Evolutionary conservation across 2,888 invertebrate genomes (phyloP).

Genomic region (Graphium colonna): DNA sequence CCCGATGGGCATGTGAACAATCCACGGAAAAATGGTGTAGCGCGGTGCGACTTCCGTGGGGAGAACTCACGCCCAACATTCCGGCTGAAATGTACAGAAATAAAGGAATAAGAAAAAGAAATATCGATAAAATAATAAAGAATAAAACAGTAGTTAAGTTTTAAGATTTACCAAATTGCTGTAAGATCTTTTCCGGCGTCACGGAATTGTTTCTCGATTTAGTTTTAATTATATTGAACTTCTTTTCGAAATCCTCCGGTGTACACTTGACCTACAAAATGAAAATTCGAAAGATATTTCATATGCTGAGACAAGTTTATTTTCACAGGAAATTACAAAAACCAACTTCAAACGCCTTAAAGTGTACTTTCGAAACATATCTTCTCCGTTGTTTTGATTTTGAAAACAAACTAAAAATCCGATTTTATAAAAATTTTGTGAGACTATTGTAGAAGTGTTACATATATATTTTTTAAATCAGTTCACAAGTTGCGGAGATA

Average conservation of each 20-base stretch:
- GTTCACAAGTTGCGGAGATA: too few species aligned
- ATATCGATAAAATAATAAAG: background rate
- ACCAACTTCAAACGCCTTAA: too few species aligned
- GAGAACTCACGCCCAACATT: conserved; percentile 69
- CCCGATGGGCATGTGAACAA: conserved; percentile 90
- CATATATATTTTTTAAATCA: too few species aligned
- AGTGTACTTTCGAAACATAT: too few species aligned
- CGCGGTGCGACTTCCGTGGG: conserved; percentile 63
- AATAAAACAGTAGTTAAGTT: background rate
- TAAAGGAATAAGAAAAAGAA: background rate
- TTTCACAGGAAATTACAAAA: too few species aligned
- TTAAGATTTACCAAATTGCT: conserved; percentile 61
- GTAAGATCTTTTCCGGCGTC: conserved; percentile 74
- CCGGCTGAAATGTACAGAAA: conserved; percentile 69
- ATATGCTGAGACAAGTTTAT: too few species aligned
- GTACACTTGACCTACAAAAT: conserved; percentile 67
- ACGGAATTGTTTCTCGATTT: conserved; percentile 73
- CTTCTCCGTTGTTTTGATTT: too few species aligned
- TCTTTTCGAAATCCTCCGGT: conserved; percentile 70
- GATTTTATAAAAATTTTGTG: too few species aligned
- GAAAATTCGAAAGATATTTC: too few species aligned
- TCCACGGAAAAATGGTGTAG: conserved; percentile 88
- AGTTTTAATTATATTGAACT: conserved; percentile 54
- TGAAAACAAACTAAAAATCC: too few species aligned
- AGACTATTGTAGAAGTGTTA: too few species aligned